Base-by-base conservation (phyloP, 1,140 invertebrate species). In the Arion vulgaris region DNA sequence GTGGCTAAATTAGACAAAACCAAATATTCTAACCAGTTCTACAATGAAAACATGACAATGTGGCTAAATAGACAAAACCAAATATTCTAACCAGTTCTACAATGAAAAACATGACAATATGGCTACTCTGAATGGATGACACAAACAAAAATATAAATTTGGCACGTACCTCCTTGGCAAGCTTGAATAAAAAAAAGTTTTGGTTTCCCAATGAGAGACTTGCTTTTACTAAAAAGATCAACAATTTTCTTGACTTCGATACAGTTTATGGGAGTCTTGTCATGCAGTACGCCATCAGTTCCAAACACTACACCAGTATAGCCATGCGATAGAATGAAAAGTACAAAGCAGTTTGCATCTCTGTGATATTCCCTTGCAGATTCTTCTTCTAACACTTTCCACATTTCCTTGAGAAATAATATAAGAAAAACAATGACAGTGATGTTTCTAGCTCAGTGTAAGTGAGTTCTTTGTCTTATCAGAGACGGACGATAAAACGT, bases 131-230 rank as follows among this genome's bases (percentile, higher is more conserved):
- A n/a, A n/a, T n/a, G n/a, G n/a, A n/a, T n/a, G n/a, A n/a, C n/a
- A n/a, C n/a, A n/a, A n/a, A n/a, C n/a, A n/a, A n/a, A n/a, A n/a
- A n/a, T n/a, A n/a, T n/a, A 75, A 80, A 57, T 80, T 75, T 45
- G 81, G 69, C 32, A 82, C 84, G 51, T 80, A 84, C 83, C 76
- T 77, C 92, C 92, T 62, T 91, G 91, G 84, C 92, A 93, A n/a
- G 91, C 91, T 81, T 92, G 91, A 36, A 93, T 86, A 57, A 93
- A 87, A 73, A 92, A 92, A 0, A 92, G 85, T 82, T 92, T 92
- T 32, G 92, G 92, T 83, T 92, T 92, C 19, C 85, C 88, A 13
- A 57, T 77, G 28, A 92, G 84, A n/a, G 66, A 51, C 23, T 49
- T 78, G 15, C 79, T 84, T 81, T 88, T 91, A 32, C 84, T 71